A percentile compares a stretch with the other conserved stretches of the same genome.
Evolutionary conservation across 2,888 invertebrate genomes (phyloP).

Genomic region (Drosophila borealis): DNA sequence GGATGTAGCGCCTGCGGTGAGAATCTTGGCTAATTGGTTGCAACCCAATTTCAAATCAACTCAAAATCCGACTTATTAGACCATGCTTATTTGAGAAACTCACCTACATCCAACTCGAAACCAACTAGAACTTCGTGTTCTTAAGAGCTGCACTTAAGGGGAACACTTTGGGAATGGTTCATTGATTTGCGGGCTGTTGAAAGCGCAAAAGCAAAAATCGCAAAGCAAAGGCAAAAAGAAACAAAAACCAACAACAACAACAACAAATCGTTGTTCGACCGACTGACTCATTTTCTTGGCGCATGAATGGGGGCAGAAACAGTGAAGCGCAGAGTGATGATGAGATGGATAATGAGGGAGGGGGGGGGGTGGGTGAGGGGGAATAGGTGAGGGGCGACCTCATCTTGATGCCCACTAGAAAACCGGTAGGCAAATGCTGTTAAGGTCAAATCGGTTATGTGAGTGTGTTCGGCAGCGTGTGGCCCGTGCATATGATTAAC

Average conservation of each 20-base stretch:
- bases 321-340: not conserved
- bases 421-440: conserved; percentile 73
- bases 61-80: not conserved
- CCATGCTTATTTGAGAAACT: not conserved
- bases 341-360: not conserved
- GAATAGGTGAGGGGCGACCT: conserved; percentile 21
- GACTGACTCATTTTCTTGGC: conserved; percentile 74
- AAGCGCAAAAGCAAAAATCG: conserved; percentile 26
- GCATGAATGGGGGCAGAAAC: conserved; percentile 49
- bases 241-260: conserved; percentile 32
- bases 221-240: conserved; percentile 28
- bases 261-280: conserved; percentile 56
- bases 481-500: conserved; percentile 53
- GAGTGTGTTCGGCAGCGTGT: conserved; percentile 8
- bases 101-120: conserved; percentile 21
- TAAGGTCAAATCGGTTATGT: conserved; percentile 77
- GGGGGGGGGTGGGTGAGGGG: not conserved
- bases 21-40: too few species aligned
- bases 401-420: conserved; percentile 60
- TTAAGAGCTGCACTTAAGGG: conserved; percentile 25
- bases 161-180: conserved; percentile 64
- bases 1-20: too few species aligned
- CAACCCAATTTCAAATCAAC: not conserved
- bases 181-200: conserved; percentile 61
- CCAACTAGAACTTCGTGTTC: conserved; percentile 27